Conservation (phyloP, 2,797 vertebrate species). For the Champsocephalus esox region DNA sequence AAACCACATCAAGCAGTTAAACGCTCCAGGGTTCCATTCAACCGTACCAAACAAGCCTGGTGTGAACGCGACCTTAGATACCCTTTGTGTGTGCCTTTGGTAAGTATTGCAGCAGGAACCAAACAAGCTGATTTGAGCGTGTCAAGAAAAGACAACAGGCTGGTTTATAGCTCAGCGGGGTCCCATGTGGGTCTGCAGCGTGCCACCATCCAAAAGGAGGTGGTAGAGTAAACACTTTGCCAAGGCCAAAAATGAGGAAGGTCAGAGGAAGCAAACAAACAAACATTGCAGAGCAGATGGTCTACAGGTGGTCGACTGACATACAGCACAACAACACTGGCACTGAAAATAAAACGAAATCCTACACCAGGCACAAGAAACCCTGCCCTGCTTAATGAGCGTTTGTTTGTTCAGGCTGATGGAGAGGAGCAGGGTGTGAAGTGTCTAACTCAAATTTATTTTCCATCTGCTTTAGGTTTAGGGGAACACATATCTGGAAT, state of each 20-base stretch:
- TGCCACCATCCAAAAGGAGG: slow-evolving; percentile 13
- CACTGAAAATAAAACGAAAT: slow-evolving; percentile 7
- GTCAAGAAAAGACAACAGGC: slow-evolving; percentile 22
- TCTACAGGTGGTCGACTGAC: slow-evolving; percentile 21
- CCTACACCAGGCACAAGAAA: slow-evolving; percentile 4
- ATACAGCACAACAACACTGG: slow-evolving; percentile 5
- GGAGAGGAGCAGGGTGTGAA: neutral
- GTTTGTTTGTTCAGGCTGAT: slow-evolving; percentile 20
- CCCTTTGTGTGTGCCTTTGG: neutral
- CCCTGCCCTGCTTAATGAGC: neutral
- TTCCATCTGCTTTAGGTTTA: too few species aligned
- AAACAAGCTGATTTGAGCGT: slow-evolving; percentile 10
- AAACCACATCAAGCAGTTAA: too few species aligned
- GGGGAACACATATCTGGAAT: too few species aligned
- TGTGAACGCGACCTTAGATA: neutral
- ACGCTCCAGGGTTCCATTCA: too few species aligned
- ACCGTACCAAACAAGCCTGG: too few species aligned
- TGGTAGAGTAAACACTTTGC: slow-evolving; percentile 4
- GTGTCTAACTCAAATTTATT: too few species aligned
- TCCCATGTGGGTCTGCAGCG: slow-evolving; percentile 9
- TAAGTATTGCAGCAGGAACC: neutral
- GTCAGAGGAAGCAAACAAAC: slow-evolving; percentile 30
- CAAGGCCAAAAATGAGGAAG: slow-evolving; percentile 21
- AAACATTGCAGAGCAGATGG: slow-evolving; percentile 31
- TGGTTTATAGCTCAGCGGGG: slow-evolving; percentile 18